phyloP scores from a whole-genome alignment of 2,113 vertebrate genomes.

The Kryptolebias marmoratus region DNA sequence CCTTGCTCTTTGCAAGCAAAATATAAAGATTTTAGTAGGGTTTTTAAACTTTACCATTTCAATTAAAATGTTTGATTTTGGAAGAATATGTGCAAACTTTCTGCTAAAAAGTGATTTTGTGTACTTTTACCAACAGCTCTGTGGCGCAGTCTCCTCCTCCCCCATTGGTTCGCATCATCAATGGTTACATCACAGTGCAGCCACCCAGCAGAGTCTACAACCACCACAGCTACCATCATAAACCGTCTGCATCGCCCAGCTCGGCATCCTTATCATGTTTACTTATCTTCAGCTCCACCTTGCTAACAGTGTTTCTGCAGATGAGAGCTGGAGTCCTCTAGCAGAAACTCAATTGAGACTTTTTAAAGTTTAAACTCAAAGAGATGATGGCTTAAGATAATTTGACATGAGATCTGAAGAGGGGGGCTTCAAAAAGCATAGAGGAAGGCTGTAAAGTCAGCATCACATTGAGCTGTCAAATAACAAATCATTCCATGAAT shows the following conservation, averaged over 20 bases:
- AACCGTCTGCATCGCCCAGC: conserved; percentile 35
- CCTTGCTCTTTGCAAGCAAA: no score
- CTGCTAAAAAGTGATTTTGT: not conserved
- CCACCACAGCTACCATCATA: conserved; percentile 46
- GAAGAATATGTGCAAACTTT: no score
- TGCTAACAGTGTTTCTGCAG: conserved; percentile 58
- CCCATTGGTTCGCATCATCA: conserved; percentile 81
- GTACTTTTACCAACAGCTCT: conserved; percentile 71
- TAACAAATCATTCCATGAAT: conserved; percentile 22
- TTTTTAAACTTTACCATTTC: no score
- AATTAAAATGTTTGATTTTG: no score
- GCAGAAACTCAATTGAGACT: not conserved
- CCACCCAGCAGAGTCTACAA: conserved; percentile 60
- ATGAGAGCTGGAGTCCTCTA: conserved; percentile 54
- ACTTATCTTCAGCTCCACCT: conserved; percentile 41
- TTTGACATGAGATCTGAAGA: not conserved
- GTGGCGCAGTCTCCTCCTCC: conserved; percentile 77
- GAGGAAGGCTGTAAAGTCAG: conserved; percentile 30
- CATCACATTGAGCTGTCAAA: conserved; percentile 8
- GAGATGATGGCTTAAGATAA: not conserved
- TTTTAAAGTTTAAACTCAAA: conserved; percentile 1
- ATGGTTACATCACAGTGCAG: conserved; percentile 81
- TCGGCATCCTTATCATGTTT: conserved; percentile 19
- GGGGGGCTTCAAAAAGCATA: not conserved
- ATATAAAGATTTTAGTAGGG: no score